These are phyloP conservation scores for Drosophila subquinaria DNA, from an alignment of 2,888 invertebrate genomes.

Conservation along the genomic window DNA sequence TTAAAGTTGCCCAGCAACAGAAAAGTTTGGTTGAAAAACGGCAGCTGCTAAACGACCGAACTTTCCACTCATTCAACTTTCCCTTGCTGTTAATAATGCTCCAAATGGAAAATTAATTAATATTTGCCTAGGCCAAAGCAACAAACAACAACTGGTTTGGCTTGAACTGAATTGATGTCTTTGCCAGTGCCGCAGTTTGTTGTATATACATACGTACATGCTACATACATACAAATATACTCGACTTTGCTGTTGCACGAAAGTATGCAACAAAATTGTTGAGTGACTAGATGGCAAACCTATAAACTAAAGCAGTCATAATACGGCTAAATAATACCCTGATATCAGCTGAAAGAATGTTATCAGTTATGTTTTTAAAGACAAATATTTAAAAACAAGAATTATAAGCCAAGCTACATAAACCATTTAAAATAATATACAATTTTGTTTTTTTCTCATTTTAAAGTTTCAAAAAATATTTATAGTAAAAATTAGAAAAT, in stretches of 20 bases:
- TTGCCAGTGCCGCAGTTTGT: constrained; percentile 7
- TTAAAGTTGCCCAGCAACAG: constrained; percentile 58
- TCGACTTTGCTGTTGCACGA: constrained; percentile 17
- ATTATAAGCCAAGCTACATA: too few species aligned
- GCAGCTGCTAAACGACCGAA: constrained; percentile 23
- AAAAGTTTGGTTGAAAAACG: constrained; percentile 47
- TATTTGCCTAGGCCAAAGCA: constrained; percentile 47
- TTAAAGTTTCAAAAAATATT: too few species aligned
- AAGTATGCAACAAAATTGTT: constrained; percentile 45
- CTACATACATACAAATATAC: not conserved
- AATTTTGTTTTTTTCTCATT: too few species aligned
- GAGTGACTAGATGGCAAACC: constrained; percentile 21
- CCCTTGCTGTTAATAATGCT: constrained; percentile 40
- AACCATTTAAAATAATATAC: too few species aligned
- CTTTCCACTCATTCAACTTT: constrained; percentile 39
- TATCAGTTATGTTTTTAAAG: too few species aligned
- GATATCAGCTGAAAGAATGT: not conserved
- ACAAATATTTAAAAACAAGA: too few species aligned
- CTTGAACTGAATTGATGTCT: constrained; percentile 26
- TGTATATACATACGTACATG: not conserved
- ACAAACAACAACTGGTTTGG: constrained; percentile 24
- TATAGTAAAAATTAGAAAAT: too few species aligned
- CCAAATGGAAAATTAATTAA: constrained; percentile 58
- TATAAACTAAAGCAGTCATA: not conserved
- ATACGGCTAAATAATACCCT: constrained; percentile 32